Evolutionary conservation across 2,113 vertebrate species (phyloP).

Genomic region (Chinchilla lanigera): DNA sequence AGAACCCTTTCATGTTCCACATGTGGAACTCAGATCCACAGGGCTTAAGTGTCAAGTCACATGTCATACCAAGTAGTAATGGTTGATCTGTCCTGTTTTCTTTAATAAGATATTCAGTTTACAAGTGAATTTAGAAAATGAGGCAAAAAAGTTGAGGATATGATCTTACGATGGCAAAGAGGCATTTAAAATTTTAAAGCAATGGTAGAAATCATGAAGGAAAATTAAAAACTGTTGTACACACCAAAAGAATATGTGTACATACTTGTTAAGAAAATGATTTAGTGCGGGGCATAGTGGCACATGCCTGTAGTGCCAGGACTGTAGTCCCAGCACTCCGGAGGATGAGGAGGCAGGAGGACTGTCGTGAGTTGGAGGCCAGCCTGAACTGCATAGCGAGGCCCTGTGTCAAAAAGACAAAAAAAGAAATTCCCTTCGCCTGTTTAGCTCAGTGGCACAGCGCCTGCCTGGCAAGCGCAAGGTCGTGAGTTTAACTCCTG

Average conservation of each 20-base stretch:
- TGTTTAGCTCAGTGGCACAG: too few species aligned
- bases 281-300: too few species aligned
- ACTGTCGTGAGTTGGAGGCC: too few species aligned
- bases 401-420: too few species aligned
- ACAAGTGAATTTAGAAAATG: neutral
- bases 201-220: neutral
- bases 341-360: too few species aligned
- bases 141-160: neutral
- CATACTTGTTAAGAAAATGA: neutral
- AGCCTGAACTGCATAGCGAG: too few species aligned
- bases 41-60: neutral
- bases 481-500: too few species aligned
- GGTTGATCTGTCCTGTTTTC: neutral
- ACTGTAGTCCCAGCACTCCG: too few species aligned
- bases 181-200: slow-evolving; percentile 19
- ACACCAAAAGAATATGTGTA: neutral
- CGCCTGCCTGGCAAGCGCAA: too few species aligned
- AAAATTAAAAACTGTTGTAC: neutral
- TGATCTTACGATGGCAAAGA: neutral
- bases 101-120: neutral
- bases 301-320: too few species aligned
- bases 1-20: neutral
- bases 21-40: neutral
- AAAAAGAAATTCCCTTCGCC: neutral
- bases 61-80: neutral